These are phyloP conservation scores for Nannobrachium achirus DNA, from an alignment of 2,113 vertebrate species.

Conservation along the genomic window DNA sequence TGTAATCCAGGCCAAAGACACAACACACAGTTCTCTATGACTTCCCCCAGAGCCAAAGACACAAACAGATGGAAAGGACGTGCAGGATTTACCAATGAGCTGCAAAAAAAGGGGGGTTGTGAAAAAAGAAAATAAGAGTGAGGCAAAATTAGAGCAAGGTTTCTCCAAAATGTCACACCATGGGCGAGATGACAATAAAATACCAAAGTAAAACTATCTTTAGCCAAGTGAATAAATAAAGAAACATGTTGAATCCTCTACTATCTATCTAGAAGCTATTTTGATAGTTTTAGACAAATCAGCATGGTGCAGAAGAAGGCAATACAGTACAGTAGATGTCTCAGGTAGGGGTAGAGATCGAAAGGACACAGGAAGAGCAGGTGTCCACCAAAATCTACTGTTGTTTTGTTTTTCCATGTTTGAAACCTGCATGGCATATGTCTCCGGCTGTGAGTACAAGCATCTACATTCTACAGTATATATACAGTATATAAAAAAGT, in stretches of 20 bases:
- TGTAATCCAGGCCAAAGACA: constrained; percentile 9
- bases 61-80: constrained; percentile 43
- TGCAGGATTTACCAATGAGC: constrained; percentile 5
- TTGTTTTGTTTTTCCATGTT: no score
- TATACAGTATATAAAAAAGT: no score
- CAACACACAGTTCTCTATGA: constrained; percentile 23
- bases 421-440: neutral
- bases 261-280: no score
- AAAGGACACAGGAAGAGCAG: no score
- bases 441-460: neutral
- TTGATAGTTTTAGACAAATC: no score
- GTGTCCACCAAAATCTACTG: no score
- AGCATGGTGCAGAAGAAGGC: no score
- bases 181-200: neutral
- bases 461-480: no score
- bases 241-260: no score
- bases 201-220: constrained; percentile 6
- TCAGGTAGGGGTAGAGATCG: no score
- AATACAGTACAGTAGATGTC: no score
- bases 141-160: constrained; percentile 4
- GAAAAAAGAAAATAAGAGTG: constrained; percentile 22
- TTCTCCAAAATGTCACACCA: constrained; percentile 3
- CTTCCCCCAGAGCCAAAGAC: constrained; percentile 15
- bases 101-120: constrained; percentile 11
- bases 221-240: no score